Evolutionary conservation across 1,140 invertebrate genomes (phyloP).

Genomic region (Coptotermes formosanus): DNA sequence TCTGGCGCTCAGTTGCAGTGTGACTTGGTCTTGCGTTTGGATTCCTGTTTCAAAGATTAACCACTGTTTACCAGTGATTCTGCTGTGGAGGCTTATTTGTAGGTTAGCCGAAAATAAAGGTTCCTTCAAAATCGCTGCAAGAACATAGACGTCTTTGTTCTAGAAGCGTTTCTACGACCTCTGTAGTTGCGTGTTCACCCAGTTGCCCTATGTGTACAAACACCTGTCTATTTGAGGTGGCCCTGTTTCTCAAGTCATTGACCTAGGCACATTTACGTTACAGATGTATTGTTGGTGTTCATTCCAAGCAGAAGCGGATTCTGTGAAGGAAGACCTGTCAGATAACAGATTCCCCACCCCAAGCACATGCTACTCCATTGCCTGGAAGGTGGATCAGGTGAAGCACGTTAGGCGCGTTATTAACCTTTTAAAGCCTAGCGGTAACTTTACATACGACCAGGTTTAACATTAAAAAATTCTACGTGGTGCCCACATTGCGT

Average conservation of each 20-base stretch:
- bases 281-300: background rate
- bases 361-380: background rate
- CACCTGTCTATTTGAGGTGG: background rate
- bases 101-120: background rate
- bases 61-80: too few species aligned
- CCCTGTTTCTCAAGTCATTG: background rate
- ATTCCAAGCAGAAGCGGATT: background rate
- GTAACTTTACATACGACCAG: too few species aligned
- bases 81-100: background rate
- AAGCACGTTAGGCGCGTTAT: background rate
- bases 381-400: too few species aligned
- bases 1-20: too few species aligned
- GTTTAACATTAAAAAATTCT: too few species aligned
- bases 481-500: too few species aligned
- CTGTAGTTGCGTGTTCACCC: background rate
- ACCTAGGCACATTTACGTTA: background rate
- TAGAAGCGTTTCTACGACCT: background rate
- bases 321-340: background rate
- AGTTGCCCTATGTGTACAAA: background rate
- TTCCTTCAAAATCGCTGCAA: background rate
- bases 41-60: too few species aligned
- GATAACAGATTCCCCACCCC: background rate
- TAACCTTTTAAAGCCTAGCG: too few species aligned
- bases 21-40: too few species aligned
- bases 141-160: background rate